phyloP scores from a whole-genome alignment of 2,888 invertebrate genomes.

The Aelia acuminata region DNA sequence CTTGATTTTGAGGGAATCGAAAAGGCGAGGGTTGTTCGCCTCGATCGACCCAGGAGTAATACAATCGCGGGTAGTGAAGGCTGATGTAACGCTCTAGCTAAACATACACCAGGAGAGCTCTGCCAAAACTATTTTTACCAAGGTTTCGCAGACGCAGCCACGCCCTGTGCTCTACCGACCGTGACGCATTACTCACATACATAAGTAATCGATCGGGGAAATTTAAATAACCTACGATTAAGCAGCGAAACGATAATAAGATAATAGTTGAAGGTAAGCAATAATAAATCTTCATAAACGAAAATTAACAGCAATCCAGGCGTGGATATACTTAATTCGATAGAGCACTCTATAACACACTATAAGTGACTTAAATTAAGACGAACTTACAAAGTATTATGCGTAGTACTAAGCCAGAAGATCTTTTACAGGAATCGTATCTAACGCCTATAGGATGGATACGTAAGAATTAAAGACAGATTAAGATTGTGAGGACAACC shows the following conservation, averaged over 20 bases:
- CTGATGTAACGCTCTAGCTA: slow-evolving; percentile 7
- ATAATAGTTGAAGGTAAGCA: not conserved
- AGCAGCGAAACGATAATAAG: not conserved
- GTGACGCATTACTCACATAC: slow-evolving; percentile 29
- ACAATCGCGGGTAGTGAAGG: slow-evolving; percentile 14
- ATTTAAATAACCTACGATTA: not conserved
- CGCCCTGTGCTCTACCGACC: not conserved
- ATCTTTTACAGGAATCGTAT: no score
- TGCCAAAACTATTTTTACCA: slow-evolving; percentile 50
- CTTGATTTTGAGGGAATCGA: no score
- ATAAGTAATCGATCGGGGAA: not conserved
- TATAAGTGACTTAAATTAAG: no score
- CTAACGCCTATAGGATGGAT: no score
- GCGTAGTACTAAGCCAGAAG: no score
- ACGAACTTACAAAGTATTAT: no score
- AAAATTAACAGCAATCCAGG: not conserved
- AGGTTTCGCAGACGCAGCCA: slow-evolving; percentile 44
- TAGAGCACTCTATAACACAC: no score
- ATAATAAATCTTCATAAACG: not conserved
- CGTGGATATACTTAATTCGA: not conserved
- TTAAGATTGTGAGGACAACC: no score
- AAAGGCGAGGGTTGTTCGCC: not conserved
- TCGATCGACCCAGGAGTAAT: not conserved
- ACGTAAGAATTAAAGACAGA: no score
- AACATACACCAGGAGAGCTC: slow-evolving; percentile 18